A percentile compares a stretch with the other conserved stretches of the same genome.
phyloP scores from a whole-genome alignment of 2,113 vertebrate species.

The Rhinoptilus africanus region DNA sequence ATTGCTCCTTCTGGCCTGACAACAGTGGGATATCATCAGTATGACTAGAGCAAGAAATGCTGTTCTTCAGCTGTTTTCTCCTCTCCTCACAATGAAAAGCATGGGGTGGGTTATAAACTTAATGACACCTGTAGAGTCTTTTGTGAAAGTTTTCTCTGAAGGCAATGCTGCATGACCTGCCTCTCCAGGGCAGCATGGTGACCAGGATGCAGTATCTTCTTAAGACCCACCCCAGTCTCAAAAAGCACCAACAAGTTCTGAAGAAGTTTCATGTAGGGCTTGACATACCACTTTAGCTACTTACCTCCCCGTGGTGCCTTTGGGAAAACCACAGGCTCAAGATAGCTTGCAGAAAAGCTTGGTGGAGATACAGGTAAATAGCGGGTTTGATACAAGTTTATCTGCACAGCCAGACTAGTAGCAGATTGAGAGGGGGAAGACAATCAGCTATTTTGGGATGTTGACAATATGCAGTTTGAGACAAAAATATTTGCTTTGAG shows the following conservation, averaged over 20 bases:
- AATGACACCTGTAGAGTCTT: neutral
- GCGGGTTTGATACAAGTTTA: neutral
- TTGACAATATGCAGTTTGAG: neutral
- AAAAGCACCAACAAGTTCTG: neutral
- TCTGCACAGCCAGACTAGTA: neutral
- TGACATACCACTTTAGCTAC: neutral
- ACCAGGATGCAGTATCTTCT: neutral
- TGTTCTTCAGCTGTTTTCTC: neutral
- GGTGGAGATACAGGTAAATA: neutral
- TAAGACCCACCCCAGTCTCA: neutral
- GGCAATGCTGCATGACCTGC: neutral
- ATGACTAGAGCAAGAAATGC: neutral
- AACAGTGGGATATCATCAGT: neutral
- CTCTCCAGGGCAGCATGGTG: neutral
- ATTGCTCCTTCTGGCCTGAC: neutral
- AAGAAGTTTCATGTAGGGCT: neutral
- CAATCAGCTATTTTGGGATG: neutral
- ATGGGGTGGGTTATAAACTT: neutral
- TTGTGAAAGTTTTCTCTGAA: neutral
- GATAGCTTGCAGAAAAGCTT: neutral
- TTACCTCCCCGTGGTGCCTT: neutral
- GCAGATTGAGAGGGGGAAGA: slow-evolving; percentile 1
- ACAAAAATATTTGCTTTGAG: slow-evolving; percentile 8
- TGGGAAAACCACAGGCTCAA: neutral
- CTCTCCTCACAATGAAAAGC: neutral